Percentiles rank a stretch among this genome's conserved stretches.
Conservation (phyloP, 1,140 invertebrate species). For the Trichomalopsis sarcophagae region DNA sequence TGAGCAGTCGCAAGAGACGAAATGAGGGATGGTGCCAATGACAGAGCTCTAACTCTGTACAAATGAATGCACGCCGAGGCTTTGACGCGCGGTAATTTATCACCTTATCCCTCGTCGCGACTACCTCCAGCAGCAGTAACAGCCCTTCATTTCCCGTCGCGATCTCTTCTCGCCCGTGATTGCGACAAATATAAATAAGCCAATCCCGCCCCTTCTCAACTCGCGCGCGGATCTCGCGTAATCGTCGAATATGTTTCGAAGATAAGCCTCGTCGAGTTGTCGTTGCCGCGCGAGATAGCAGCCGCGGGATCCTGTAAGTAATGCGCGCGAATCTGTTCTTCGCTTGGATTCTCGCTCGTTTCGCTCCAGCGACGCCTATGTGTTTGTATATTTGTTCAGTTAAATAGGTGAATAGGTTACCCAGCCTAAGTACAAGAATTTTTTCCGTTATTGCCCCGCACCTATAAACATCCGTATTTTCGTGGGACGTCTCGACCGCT, state of each 20-base stretch:
- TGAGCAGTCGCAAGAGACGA: conserved; percentile 36
- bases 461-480: conserved; percentile 57
- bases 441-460: background rate
- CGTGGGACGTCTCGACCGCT: conserved; percentile 61
- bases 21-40: conserved; percentile 69
- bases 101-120: conserved; percentile 53
- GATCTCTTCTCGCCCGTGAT: conserved; percentile 56
- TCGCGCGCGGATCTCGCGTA: conserved; percentile 14
- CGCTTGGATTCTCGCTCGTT: background rate
- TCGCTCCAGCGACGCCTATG: background rate
- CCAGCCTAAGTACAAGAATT: too few relatives aligned
- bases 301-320: conserved; percentile 58
- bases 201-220: conserved; percentile 59
- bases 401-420: too few relatives aligned
- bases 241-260: background rate
- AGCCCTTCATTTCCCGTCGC: conserved; percentile 28
- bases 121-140: background rate
- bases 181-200: conserved; percentile 70
- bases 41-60: conserved; percentile 66
- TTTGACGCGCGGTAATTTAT: conserved; percentile 69
- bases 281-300: background rate
- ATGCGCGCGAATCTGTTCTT: conserved; percentile 57
- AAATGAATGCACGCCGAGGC: conserved; percentile 69
- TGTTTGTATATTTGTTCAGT: too few relatives aligned
- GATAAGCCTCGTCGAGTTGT: conserved; percentile 31